Percentiles rank a stretch among this genome's conserved stretches.
phyloP scores from a whole-genome alignment of 2,797 vertebrate species.

The Enteromius viviparus region DNA sequence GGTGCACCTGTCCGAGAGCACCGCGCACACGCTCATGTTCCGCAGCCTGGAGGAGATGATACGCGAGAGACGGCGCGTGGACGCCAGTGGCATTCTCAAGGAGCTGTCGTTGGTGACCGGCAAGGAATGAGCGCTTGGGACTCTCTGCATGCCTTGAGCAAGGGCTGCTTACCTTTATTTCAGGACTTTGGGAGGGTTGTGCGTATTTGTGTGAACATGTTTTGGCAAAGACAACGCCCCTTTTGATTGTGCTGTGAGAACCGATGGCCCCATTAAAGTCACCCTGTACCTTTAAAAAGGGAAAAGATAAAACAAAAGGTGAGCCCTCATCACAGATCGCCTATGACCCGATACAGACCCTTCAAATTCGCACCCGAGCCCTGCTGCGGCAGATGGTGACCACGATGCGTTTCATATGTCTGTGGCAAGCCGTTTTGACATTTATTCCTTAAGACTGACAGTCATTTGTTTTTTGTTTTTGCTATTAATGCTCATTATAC shows the following conservation, averaged over 20 bases:
- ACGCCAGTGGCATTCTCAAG: constrained; percentile 93
- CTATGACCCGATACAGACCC: constrained; percentile 17
- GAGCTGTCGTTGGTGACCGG: constrained; percentile 88
- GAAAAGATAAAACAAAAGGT: constrained; percentile 38
- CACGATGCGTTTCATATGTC: constrained; percentile 16
- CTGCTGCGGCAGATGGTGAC: constrained; percentile 52
- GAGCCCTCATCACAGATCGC: constrained; percentile 29
- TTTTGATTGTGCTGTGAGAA: constrained; percentile 46
- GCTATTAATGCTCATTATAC: neutral
- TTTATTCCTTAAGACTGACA: neutral
- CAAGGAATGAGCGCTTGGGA: constrained; percentile 79
- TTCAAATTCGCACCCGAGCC: constrained; percentile 36
- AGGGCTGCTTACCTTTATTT: constrained; percentile 42
- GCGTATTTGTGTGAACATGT: constrained; percentile 41
- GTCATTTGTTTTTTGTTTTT: neutral
- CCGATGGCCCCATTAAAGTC: constrained; percentile 39
- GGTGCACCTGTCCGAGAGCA: constrained; percentile 89
- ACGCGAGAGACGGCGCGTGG: constrained; percentile 92
- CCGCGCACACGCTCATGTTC: constrained; percentile 92
- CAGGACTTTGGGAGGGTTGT: constrained; percentile 51
- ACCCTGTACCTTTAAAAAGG: constrained; percentile 56
- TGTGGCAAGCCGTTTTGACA: constrained; percentile 25
- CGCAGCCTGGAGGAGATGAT: constrained; percentile 98
- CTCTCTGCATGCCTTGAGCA: constrained; percentile 48
- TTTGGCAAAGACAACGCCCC: constrained; percentile 58